Base-by-base conservation (phyloP, 37 sponge, comb jelly and placozoan species). In the Eunapius fragilis region DNA sequence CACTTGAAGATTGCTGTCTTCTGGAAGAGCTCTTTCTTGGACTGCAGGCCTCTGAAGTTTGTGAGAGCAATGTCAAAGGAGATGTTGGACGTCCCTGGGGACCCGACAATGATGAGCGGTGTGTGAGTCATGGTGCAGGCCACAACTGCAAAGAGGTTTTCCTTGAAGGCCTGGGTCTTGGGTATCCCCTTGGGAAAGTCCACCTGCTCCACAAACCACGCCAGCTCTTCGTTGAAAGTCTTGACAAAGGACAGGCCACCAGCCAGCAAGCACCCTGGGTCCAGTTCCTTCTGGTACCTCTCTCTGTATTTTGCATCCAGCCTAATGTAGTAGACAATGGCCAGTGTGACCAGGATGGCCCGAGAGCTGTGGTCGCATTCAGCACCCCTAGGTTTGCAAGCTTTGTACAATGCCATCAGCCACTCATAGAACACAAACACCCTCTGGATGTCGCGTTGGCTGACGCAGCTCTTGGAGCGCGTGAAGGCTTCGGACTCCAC, bases 51-150 rank as follows among this genome's bases (percentile, higher is more conserved):
- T 78, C 92, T 95, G 69, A 97, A 83, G 76, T 97, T 97, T 28
- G 89, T 84, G 0, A 93, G 70, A 3, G 91, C 86, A 45, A 97
- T 89, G 45, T 95, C 94, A 76, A 97, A 97, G 25, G 98, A 97
- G 34, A 97, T 91, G 0, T 95, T 97, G 26, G 95, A 95, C 7
- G 93, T 92, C 12, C 98, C 98, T 38, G 98, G 98, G 32, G 95
- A 69, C 7, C 98, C 98, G 24, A 95, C 94, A 72, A 97, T 97
- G 49, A 97, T 95, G 2, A 97, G 80, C 35, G 98, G 98, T 34
- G 87, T 93, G 72, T 90, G 86, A 0, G 91, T 92, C 75, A 87
- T 82, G 5, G 93, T 90, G 69, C 98, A 97, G 3, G 90, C 80
- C 37, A 93, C 91, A 49, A 82, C 95, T 26, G 93, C 91, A 85